A percentile compares a stretch with the other conserved stretches of the same genome.
Conservation (phyloP, 2,797 vertebrate species). For the Takifugu rubripes region DNA sequence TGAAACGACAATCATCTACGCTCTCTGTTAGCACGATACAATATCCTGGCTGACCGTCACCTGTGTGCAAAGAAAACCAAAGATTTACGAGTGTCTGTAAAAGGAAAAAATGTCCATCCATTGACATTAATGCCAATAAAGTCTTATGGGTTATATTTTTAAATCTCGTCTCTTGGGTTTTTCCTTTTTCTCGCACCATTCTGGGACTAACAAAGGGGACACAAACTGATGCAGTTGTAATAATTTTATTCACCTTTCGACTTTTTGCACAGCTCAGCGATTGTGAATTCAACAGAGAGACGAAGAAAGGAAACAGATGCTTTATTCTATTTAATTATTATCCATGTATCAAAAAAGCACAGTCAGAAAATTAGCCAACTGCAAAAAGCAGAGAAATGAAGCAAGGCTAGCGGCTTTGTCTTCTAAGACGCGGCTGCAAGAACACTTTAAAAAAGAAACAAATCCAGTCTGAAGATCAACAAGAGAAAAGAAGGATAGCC, state of each 20-base stretch:
- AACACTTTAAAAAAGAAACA: constrained; percentile 41
- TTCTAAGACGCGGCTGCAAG: constrained; percentile 42
- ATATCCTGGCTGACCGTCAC: constrained; percentile 34
- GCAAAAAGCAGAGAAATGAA: constrained; percentile 68
- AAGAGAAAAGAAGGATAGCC: constrained; percentile 66
- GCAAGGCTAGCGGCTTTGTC: constrained; percentile 61
- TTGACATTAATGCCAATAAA: constrained; percentile 86
- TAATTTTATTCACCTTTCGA: constrained; percentile 50
- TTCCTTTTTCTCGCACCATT: background rate
- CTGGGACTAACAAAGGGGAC: constrained; percentile 15
- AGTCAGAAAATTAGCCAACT: constrained; percentile 72
- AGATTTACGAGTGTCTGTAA: constrained; percentile 58
- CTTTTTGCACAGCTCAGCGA: constrained; percentile 21
- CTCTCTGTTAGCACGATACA: constrained; percentile 18
- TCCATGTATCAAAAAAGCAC: constrained; percentile 66
- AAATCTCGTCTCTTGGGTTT: constrained; percentile 39
- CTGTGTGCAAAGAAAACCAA: constrained; percentile 58
- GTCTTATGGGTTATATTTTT: constrained; percentile 90
- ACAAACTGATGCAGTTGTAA: constrained; percentile 24
- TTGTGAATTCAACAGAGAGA: constrained; percentile 39
- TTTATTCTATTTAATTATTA: constrained; percentile 59
- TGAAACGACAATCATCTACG: constrained; percentile 59
- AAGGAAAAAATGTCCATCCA: constrained; percentile 73
- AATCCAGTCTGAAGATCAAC: constrained; percentile 45
- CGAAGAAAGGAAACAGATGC: constrained; percentile 47